phyloP scores from a whole-genome alignment of 2,113 vertebrate genomes.

The Garra rufa region DNA sequence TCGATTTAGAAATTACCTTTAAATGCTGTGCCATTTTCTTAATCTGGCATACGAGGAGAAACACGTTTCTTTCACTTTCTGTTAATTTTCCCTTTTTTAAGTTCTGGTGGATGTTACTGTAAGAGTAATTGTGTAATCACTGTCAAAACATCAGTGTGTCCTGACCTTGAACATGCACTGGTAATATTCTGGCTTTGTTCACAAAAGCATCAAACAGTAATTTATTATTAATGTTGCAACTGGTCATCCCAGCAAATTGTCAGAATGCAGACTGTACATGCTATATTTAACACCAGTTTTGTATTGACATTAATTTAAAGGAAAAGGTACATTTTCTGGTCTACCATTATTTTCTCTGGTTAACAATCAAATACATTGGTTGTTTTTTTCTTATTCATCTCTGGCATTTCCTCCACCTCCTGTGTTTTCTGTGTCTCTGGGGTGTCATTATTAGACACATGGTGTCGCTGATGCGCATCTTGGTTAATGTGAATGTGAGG shows the following conservation, averaged over 20 bases:
- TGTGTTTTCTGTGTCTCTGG: neutral
- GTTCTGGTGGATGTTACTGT: neutral
- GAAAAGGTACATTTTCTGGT: neutral
- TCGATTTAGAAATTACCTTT: neutral
- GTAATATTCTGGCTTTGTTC: neutral
- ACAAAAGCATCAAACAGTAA: neutral
- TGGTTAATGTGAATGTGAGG: neutral
- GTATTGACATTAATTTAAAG: neutral
- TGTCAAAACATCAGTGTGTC: neutral
- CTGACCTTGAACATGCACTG: neutral
- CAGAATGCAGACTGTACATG: neutral
- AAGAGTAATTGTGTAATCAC: neutral
- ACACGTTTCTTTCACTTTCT: neutral
- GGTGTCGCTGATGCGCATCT: neutral
- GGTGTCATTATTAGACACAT: neutral
- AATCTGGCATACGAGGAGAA: neutral
- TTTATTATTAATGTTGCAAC: neutral
- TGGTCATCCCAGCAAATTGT: neutral
- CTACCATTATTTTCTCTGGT: neutral
- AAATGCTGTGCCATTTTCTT: neutral
- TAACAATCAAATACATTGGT: neutral
- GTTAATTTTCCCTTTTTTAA: neutral
- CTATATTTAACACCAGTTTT: neutral
- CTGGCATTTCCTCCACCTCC: neutral
- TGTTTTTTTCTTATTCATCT: neutral